phyloP scores from a whole-genome alignment of 1,140 invertebrate species.

The Propsilocerus akamusi region DNA sequence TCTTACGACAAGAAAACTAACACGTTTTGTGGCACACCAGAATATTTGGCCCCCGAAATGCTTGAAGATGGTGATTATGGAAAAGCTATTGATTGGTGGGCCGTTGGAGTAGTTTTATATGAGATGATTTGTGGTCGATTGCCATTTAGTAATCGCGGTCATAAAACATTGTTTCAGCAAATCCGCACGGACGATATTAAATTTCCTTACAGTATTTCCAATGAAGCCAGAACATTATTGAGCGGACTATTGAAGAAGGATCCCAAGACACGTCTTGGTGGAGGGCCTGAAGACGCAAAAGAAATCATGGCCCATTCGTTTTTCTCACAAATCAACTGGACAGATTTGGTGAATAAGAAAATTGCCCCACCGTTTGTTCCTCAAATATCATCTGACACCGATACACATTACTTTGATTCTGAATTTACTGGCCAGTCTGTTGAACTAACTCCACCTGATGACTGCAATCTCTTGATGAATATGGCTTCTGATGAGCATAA shows the following conservation, averaged over 20 bases:
- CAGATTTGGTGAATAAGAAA: conserved; percentile 70
- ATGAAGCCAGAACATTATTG: conserved; percentile 73
- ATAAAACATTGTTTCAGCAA: conserved; percentile 87
- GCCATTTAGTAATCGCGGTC: conserved; percentile 97
- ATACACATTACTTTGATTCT: conserved; percentile 93
- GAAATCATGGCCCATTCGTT: conserved; percentile 86
- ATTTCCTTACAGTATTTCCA: conserved; percentile 76
- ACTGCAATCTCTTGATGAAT: conserved; percentile 22
- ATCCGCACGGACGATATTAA: conserved; percentile 80
- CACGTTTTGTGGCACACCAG: conserved; percentile 98
- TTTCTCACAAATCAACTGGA: conserved; percentile 82
- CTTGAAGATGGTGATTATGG: conserved; percentile 97
- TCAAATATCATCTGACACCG: conserved; percentile 86
- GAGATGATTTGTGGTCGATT: conserved; percentile 93
- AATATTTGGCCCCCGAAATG: conserved; percentile 97
- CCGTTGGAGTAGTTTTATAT: conserved; percentile 90
- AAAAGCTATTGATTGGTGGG: conserved; percentile 94
- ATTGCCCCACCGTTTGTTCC: conserved; percentile 76
- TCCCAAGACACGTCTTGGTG: conserved; percentile 72
- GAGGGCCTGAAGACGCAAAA: conserved; percentile 81
- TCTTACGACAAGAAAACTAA: conserved; percentile 94
- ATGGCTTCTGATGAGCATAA: not conserved
- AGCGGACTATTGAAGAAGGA: conserved; percentile 77
- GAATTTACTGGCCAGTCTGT: conserved; percentile 97
- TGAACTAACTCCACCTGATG: conserved; percentile 83